A percentile compares a stretch with the other conserved stretches of the same genome.
These are phyloP conservation scores for Pithys albifrons DNA, from an alignment of 2,113 vertebrate species.

Conservation along the genomic window DNA sequence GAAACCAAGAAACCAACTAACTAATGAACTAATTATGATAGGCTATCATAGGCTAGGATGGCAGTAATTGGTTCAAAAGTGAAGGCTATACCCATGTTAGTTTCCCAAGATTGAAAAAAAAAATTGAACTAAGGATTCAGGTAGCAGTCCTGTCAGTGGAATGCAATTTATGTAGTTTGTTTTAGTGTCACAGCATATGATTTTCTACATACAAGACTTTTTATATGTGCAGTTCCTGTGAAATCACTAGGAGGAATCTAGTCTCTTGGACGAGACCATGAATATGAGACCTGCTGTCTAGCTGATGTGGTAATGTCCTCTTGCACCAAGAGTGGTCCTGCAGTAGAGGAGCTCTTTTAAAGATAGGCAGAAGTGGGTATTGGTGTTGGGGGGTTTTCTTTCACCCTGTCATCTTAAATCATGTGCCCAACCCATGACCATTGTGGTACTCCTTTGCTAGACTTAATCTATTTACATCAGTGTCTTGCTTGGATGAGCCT, in stretches of 20 bases:
- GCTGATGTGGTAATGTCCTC: neutral
- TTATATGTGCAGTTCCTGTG: neutral
- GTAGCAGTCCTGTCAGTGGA: neutral
- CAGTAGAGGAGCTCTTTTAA: neutral
- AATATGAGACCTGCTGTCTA: neutral
- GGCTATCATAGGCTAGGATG: too few relatives aligned
- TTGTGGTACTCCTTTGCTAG: neutral
- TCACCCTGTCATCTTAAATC: neutral
- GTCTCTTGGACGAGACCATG: neutral
- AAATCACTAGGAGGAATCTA: neutral
- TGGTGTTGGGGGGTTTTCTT: neutral
- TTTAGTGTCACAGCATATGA: neutral
- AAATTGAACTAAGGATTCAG: neutral
- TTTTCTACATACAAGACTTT: neutral
- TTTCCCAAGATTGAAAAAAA: neutral
- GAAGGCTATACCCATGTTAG: neutral
- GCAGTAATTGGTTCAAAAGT: neutral
- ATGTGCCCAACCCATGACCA: neutral
- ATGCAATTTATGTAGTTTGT: neutral
- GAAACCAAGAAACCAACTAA: neutral
- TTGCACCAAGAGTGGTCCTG: neutral
- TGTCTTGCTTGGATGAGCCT: neutral
- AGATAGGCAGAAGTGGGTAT: fast-evolving
- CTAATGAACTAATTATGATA: neutral
- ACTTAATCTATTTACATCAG: neutral